Conservation (phyloP, 1,140 invertebrate genomes). For the Habropoda laboriosa region DNA sequence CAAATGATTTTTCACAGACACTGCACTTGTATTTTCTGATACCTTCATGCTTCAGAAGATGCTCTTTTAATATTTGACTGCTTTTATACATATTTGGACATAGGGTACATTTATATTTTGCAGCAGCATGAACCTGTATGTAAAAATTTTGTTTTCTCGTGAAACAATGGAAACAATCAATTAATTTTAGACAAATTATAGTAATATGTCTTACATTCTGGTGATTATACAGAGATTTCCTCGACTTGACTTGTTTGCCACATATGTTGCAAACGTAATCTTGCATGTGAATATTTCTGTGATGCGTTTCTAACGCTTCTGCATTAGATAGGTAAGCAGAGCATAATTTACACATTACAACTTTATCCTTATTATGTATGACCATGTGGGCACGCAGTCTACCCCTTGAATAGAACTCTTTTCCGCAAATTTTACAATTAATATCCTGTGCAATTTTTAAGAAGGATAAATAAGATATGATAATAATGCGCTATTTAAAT, state of each 20-base stretch:
- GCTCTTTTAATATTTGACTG: constrained; percentile 72
- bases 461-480: constrained; percentile 22
- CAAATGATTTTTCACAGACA: constrained; percentile 67
- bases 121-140: constrained; percentile 67
- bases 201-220: constrained; percentile 64
- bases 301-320: constrained; percentile 65
- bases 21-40: constrained; percentile 73
- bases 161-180: background rate
- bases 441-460: constrained; percentile 58
- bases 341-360: constrained; percentile 69
- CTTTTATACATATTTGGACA: constrained; percentile 73
- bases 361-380: constrained; percentile 68
- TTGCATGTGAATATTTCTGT: constrained; percentile 60
- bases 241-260: constrained; percentile 63
- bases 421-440: constrained; percentile 66
- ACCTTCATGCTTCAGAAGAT: constrained; percentile 73
- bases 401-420: constrained; percentile 68
- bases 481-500: background rate
- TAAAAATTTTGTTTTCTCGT: background rate
- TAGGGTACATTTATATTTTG: constrained; percentile 67
- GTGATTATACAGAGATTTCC: constrained; percentile 72
- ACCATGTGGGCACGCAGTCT: constrained; percentile 69
- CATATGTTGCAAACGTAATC: constrained; percentile 71
- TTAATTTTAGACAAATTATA: background rate
- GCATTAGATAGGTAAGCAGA: constrained; percentile 66